Conservation (phyloP, 2,113 vertebrate genomes). For the Nymphicus hollandicus region DNA sequence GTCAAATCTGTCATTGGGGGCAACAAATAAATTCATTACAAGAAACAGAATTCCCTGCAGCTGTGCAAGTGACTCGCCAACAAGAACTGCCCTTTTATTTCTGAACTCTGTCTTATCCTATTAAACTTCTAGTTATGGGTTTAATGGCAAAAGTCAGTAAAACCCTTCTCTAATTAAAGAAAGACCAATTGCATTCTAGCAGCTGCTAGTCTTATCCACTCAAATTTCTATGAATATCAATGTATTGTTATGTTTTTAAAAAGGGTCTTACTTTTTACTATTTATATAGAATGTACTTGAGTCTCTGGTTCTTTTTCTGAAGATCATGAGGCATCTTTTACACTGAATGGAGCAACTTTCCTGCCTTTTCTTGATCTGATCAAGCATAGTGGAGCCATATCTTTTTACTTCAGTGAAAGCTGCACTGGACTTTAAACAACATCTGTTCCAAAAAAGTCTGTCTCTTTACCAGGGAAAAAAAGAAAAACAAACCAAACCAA, state of each 20-base stretch:
- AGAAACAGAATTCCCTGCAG: neutral
- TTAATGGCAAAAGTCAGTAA: neutral
- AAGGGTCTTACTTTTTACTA: neutral
- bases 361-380: neutral
- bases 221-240: neutral
- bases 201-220: neutral
- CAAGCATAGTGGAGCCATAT: neutral
- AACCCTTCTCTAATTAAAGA: neutral
- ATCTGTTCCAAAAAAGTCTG: neutral
- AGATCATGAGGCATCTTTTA: neutral
- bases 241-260: neutral
- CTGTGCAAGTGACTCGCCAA: neutral
- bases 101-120: neutral
- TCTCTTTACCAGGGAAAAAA: neutral
- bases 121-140: neutral
- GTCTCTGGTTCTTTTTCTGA: neutral
- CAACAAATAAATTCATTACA: neutral
- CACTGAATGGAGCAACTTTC: neutral
- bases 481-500: neutral
- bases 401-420: neutral
- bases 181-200: neutral
- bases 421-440: neutral
- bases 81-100: neutral
- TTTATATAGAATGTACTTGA: neutral
- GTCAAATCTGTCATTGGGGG: neutral